A percentile compares a stretch with the other conserved stretches of the same genome.
phyloP scores from a whole-genome alignment of 2,888 invertebrate genomes.

The Sminthurides aquaticus region DNA sequence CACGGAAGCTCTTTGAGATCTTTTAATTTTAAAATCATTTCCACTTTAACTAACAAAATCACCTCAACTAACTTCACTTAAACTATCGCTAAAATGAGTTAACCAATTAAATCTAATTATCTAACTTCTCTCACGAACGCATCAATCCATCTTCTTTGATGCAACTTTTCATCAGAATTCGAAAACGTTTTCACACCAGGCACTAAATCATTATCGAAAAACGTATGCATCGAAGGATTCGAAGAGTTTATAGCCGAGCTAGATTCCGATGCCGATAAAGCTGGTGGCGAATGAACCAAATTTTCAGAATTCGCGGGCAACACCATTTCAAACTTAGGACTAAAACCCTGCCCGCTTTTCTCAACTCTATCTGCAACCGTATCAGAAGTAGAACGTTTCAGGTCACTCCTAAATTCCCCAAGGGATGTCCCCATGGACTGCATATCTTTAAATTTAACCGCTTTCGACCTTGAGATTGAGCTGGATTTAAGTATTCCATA shows the following conservation, averaged over 20 bases:
- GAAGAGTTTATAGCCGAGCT: not conserved
- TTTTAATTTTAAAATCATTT: too few relatives aligned
- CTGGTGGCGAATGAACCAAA: not conserved
- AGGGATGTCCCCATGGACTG: not conserved
- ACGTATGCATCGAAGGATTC: not conserved
- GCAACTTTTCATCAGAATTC: not conserved
- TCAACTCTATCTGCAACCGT: not conserved
- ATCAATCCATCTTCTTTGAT: not conserved
- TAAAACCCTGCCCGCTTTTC: not conserved
- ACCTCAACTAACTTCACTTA: too few relatives aligned
- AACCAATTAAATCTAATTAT: too few relatives aligned
- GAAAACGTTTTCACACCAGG: not conserved
- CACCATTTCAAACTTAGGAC: not conserved
- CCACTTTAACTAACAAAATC: too few relatives aligned
- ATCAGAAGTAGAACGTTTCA: not conserved
- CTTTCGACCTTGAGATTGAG: too few relatives aligned
- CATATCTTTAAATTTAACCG: not conserved
- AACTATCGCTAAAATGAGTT: too few relatives aligned
- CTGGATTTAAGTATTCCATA: too few relatives aligned
- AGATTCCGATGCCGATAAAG: not conserved
- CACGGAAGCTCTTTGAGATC: too few relatives aligned
- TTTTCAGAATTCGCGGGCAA: not conserved
- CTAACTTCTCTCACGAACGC: not conserved
- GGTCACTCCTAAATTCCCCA: not conserved
- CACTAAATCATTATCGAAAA: not conserved